Conservation (phyloP, 2,113 vertebrate genomes). For the Notiomystis cincta region DNA sequence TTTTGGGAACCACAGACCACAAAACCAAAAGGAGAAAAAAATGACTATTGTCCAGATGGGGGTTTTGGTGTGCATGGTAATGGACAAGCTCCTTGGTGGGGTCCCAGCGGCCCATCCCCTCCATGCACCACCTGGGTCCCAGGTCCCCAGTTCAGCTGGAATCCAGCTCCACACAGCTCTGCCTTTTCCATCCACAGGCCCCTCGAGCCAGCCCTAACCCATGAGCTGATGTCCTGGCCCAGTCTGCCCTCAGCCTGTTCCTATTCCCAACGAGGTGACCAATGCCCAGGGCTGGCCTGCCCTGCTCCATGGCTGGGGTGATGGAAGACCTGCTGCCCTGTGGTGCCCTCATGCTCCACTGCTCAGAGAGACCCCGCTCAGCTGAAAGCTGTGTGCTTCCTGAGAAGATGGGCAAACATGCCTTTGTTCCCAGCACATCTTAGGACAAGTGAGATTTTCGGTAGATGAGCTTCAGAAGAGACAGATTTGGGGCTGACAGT, state of each 20-base stretch:
- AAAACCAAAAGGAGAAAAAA: not conserved
- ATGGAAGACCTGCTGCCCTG: fast-evolving
- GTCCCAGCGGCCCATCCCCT: not conserved
- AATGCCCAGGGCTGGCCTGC: not conserved
- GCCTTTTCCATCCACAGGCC: not conserved
- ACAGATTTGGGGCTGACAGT: not conserved
- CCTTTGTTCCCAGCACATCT: not conserved
- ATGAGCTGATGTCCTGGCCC: fast-evolving
- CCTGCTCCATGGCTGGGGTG: not conserved
- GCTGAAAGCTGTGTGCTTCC: not conserved
- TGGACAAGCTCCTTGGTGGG: not conserved
- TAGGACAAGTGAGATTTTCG: not conserved
- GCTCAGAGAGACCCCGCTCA: not conserved
- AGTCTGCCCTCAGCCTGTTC: not conserved
- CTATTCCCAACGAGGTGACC: fast-evolving
- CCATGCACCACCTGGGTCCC: fast-evolving
- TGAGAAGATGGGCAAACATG: not conserved
- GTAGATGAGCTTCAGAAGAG: not conserved
- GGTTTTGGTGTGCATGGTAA: not conserved
- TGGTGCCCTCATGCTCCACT: not conserved
- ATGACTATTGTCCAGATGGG: not conserved
- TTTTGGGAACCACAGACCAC: not conserved
- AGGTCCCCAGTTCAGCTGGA: not conserved
- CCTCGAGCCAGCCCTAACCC: fast-evolving
- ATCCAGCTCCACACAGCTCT: not conserved